Evolutionary conservation across 1,140 invertebrate species (phyloP).

Genomic region (Lepidotrigona ventralis): DNA sequence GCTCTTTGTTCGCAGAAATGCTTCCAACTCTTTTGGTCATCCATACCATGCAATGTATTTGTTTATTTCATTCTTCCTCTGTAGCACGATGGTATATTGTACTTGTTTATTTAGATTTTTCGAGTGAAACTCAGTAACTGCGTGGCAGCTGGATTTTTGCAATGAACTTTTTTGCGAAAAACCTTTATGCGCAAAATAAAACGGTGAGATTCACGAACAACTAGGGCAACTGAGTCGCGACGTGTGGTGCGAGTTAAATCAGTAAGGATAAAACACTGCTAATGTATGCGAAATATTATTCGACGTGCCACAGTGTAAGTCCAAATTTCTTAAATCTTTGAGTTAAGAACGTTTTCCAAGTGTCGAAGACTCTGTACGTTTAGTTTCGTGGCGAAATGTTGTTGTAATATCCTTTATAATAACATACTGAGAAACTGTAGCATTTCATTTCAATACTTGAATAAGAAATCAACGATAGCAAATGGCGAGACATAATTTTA

Average conservation of each 20-base stretch:
- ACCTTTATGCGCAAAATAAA: not conserved
- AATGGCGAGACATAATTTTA: no score
- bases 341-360: no score
- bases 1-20: not conserved
- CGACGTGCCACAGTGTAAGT: no score
- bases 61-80: no score
- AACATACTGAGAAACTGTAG: no score
- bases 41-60: not conserved
- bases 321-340: no score
- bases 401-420: no score
- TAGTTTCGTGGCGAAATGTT: no score
- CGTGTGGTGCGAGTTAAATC: not conserved
- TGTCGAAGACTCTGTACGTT: no score
- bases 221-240: not conserved
- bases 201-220: not conserved
- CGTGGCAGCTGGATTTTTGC: not conserved
- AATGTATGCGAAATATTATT: not conserved
- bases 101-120: not conserved
- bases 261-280: not conserved
- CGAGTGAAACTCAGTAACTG: not conserved
- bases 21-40: not conserved
- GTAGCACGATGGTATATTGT: not conserved
- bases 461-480: no score
- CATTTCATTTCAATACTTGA: no score
- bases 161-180: no score